Base-by-base conservation (phyloP, 2,113 vertebrate genomes). In the Crotalus horridus region DNA sequence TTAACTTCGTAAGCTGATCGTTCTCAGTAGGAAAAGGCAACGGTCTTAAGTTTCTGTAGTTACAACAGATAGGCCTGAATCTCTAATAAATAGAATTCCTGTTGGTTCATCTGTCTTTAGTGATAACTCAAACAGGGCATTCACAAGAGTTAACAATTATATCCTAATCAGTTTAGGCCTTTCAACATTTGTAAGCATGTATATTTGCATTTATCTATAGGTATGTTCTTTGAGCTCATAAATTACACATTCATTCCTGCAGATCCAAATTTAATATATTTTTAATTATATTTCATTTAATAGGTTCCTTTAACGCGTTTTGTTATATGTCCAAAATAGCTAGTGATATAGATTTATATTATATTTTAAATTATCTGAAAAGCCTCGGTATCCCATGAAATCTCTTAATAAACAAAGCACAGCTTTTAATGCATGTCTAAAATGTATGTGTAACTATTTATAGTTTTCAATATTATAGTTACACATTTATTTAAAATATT, bases 381-480 rank as follows among this genome's bases (percentile, higher is more conserved):
- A 90, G 90, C 61, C 74, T 94, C 92, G 64, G 69, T 95, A 48
- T 90, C 53, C 91, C 15, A 0, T 51, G 53, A 87, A 43, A 93
- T 87, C 93, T 56, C 81, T 54, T 53, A 33, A 33, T 23, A 61
- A n/a, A 9, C 94, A 26, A 81, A 95, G 85, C 91, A 91, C 88
- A 46, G n/a, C 51, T 95, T 95, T 95, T 94, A 90, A 64, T 95
- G 94, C 48, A 89, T 11, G 90, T 94, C 89, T 94, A n/a, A 92
- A 94, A 93, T 96, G 85, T 92, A 93, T 96, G 86, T 93, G 87
- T 55, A 55, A 39, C 74, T 94, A 94, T 88, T 94, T 89, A 21
- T 61, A 92, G 54, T 69, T 94, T 95, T 96, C 94, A 92, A 92
- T 94, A 90, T 48, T 90, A 3, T 43, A 43, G 64, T 54, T 93